phyloP scores from a whole-genome alignment of 2,113 vertebrate genomes.

The Bubo scandiacus region DNA sequence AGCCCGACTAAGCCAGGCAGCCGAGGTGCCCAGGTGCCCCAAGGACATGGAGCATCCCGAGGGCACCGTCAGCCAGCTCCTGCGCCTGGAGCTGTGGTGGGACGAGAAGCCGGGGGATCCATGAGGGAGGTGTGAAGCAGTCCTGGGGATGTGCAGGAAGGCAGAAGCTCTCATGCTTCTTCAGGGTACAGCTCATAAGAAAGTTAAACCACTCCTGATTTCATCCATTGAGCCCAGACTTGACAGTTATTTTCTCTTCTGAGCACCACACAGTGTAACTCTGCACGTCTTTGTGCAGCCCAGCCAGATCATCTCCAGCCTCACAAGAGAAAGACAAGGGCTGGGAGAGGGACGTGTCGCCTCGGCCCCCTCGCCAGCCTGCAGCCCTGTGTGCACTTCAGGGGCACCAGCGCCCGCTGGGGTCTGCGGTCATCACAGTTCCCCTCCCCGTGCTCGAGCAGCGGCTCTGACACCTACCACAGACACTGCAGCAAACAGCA shows the following conservation, averaged over 20 bases:
- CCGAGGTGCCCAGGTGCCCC: neutral
- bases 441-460: neutral
- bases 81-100: neutral
- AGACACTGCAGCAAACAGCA: neutral
- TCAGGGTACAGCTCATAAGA: too few species aligned
- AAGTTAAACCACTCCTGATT: neutral
- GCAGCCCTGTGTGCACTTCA: too few species aligned
- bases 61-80: neutral
- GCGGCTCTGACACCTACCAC: neutral
- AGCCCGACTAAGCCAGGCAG: neutral
- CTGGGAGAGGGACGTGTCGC: neutral
- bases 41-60: neutral
- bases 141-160: neutral
- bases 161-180: neutral
- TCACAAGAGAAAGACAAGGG: neutral
- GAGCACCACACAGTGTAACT: too few species aligned
- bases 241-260: neutral
- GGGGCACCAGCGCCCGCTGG: neutral
- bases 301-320: neutral
- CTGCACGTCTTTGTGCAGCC: too few species aligned
- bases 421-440: accelerated
- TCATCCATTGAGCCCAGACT: too few species aligned
- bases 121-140: neutral
- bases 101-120: neutral
- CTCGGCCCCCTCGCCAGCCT: neutral